Percentiles rank a stretch among this genome's conserved stretches.
These are phyloP conservation scores for Papilio protenor DNA, from an alignment of 2,888 invertebrate genomes.

Conservation along the genomic window DNA sequence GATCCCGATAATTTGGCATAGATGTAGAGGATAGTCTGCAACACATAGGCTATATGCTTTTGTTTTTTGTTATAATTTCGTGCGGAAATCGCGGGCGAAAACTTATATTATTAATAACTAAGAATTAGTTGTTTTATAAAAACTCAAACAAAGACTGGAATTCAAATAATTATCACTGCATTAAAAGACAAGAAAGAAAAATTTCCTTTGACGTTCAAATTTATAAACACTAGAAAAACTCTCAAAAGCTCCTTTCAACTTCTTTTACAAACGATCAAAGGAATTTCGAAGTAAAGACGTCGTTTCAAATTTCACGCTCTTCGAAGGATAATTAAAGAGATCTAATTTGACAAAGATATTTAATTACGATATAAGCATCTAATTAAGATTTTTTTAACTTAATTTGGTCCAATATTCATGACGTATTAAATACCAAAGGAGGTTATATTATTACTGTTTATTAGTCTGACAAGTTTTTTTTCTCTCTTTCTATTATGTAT, in stretches of 20 bases:
- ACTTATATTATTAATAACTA: too few relatives aligned
- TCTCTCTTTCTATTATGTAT: too few relatives aligned
- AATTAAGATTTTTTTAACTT: background rate
- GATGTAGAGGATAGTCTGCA: too few relatives aligned
- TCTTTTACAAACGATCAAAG: constrained; percentile 21
- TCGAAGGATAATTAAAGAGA: constrained; percentile 6
- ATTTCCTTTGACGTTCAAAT: constrained; percentile 13
- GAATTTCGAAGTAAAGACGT: background rate
- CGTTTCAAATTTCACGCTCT: constrained; percentile 15
- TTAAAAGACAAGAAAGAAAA: background rate
- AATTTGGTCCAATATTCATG: background rate
- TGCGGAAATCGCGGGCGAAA: too few relatives aligned
- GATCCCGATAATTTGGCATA: too few relatives aligned
- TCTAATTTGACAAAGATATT: background rate
- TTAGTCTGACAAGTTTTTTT: too few relatives aligned
- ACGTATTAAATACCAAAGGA: too few relatives aligned
- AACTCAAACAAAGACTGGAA: background rate
- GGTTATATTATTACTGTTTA: too few relatives aligned
- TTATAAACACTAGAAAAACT: constrained; percentile 18
- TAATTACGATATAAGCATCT: background rate
- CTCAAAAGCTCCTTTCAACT: constrained; percentile 11
- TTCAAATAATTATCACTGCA: background rate
- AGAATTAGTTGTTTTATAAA: too few relatives aligned
- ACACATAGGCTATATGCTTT: too few relatives aligned
- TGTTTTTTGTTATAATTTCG: too few relatives aligned